phyloP scores from a whole-genome alignment of 2,113 vertebrate genomes.

The Phalacrocorax pelagicus region DNA sequence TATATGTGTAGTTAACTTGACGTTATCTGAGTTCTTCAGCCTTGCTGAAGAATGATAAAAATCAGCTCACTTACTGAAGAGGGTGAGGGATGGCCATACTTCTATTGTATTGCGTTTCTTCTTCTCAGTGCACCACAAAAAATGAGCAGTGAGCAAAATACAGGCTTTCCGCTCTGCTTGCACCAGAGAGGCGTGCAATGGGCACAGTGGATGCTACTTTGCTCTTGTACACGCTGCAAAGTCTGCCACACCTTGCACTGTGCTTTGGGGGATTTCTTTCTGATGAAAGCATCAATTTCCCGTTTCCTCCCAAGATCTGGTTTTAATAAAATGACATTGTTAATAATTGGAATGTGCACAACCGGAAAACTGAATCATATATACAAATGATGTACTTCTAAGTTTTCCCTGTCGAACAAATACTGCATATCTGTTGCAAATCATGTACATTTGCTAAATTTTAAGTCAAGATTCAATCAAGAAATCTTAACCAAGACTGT shows the following conservation, averaged over 20 bases:
- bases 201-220: rapidly evolving
- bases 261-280: background rate
- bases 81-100: rapidly evolving
- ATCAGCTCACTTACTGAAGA: background rate
- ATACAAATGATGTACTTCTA: rapidly evolving
- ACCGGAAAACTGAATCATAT: background rate
- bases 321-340: background rate
- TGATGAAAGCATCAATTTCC: background rate
- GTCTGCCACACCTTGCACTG: background rate
- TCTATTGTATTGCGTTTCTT: background rate
- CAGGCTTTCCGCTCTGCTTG: background rate
- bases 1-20: background rate
- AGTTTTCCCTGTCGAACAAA: background rate
- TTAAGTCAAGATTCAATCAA: background rate
- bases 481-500: background rate
- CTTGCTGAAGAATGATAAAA: background rate
- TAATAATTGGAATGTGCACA: background rate
- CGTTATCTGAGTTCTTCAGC: background rate
- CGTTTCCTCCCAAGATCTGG: background rate
- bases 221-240: background rate
- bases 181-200: background rate
- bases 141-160: background rate
- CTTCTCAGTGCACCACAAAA: too few relatives aligned
- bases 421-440: background rate
- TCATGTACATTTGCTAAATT: background rate